These are phyloP conservation scores for Carpatolechia fugitivella DNA, from an alignment of 2,888 invertebrate genomes.

Conservation along the genomic window DNA sequence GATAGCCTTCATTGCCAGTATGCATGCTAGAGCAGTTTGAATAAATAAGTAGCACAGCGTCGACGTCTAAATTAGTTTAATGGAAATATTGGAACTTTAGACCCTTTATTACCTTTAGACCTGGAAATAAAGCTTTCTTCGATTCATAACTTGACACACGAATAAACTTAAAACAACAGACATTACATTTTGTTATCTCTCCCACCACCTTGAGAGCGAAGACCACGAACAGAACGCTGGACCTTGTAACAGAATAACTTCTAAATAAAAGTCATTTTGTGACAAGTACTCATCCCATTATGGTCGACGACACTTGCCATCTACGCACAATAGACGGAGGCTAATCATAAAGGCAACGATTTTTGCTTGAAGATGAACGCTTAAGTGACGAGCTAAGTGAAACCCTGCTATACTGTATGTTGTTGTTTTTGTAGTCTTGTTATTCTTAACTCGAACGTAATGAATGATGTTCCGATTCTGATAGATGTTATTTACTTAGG, in stretches of 20 bases:
- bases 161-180: too few species aligned
- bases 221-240: not conserved
- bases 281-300: not conserved
- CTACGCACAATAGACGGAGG: not conserved
- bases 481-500: not conserved
- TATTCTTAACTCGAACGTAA: too few species aligned
- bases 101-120: too few species aligned
- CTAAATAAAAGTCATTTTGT: not conserved
- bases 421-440: too few species aligned
- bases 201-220: not conserved
- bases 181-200: not conserved
- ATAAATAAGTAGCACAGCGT: too few species aligned
- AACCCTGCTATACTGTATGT: not conserved
- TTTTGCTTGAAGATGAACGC: not conserved
- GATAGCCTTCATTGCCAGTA: too few species aligned
- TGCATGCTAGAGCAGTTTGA: too few species aligned
- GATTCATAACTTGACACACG: too few species aligned
- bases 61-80: too few species aligned
- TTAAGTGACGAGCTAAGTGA: not conserved
- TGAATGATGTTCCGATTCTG: too few species aligned
- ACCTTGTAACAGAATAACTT: not conserved
- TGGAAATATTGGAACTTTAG: too few species aligned
- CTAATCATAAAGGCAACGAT: not conserved
- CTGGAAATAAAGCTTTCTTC: too few species aligned
- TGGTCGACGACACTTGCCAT: not conserved